A percentile compares a stretch with the other conserved stretches of the same genome.
Conservation (phyloP, 2,797 vertebrate species). For the Spinibarbus caldwelli region DNA sequence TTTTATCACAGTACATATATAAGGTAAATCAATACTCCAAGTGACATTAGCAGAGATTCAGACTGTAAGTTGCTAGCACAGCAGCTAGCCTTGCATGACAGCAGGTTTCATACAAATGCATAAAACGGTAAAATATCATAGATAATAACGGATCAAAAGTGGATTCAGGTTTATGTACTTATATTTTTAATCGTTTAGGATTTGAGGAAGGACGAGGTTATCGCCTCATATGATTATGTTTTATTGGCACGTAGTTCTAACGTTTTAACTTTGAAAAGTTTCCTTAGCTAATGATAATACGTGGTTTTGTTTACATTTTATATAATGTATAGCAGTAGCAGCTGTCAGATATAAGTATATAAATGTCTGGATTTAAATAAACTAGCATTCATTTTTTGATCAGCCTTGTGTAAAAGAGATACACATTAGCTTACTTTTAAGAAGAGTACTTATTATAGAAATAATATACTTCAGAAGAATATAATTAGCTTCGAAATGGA, state of each 20-base stretch:
- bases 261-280: background rate
- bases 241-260: background rate
- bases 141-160: background rate
- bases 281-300: background rate
- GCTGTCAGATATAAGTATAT: background rate
- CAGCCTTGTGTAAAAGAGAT: no score
- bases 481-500: background rate
- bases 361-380: background rate
- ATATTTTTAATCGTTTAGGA: background rate
- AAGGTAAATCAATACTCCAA: background rate
- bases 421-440: background rate
- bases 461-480: background rate
- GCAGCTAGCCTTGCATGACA: constrained; percentile 23
- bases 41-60: background rate
- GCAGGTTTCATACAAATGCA: background rate
- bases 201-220: background rate
- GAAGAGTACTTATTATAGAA: background rate
- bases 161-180: background rate
- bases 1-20: constrained; percentile 6
- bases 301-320: background rate
- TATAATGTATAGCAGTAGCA: background rate
- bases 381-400: background rate
- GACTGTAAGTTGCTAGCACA: constrained; percentile 26
- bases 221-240: background rate
- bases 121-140: background rate